phyloP scores from a whole-genome alignment of 1,140 invertebrate species.

The Antheraea pernyi region DNA sequence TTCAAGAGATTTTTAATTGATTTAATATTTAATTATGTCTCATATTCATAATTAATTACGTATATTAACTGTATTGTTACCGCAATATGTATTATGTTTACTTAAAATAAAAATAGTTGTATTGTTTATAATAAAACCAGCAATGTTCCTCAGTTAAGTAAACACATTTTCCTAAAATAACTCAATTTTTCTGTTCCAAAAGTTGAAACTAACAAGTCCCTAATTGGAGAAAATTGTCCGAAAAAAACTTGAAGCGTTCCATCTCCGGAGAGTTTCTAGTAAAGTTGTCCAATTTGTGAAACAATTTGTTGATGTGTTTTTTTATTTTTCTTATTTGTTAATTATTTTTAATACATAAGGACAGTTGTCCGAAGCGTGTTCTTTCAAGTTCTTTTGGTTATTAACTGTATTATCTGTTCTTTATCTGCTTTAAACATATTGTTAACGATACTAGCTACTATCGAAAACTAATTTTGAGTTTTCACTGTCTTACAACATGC shows the following conservation, averaged over 20 bases:
- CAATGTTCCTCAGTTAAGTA: too few species aligned
- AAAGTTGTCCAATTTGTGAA: neutral
- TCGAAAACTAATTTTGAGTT: too few species aligned
- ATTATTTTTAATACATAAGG: neutral
- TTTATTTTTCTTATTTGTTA: neutral
- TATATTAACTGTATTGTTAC: too few species aligned
- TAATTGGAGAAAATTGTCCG: constrained; percentile 2
- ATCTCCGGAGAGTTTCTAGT: neutral
- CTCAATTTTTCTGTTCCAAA: neutral
- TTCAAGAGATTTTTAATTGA: too few species aligned
- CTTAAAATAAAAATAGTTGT: too few species aligned
- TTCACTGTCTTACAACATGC: neutral
- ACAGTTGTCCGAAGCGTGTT: neutral
- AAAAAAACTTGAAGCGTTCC: neutral
- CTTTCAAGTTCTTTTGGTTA: neutral
- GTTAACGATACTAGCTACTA: too few species aligned
- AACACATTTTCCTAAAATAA: neutral
- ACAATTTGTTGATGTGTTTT: neutral
- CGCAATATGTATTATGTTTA: too few species aligned
- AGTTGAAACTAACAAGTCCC: neutral
- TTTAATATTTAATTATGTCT: too few species aligned
- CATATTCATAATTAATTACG: too few species aligned
- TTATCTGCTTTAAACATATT: too few species aligned
- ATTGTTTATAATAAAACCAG: too few species aligned
- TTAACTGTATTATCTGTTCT: too few species aligned